Conservation (phyloP, 2,113 vertebrate species). For the Pagrus major region DNA sequence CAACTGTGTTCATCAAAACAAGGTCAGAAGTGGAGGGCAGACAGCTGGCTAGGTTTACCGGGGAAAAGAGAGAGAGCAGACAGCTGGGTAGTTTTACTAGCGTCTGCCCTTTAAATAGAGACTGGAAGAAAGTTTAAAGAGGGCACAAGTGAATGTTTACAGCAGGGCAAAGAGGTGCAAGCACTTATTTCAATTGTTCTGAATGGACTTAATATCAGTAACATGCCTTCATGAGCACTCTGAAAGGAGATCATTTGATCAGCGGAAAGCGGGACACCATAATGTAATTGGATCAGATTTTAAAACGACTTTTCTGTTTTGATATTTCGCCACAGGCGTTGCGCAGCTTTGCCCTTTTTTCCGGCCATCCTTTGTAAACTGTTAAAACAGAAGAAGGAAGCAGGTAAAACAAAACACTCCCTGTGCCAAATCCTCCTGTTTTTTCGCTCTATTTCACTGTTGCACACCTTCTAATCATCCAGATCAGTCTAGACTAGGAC, state of each 20-base stretch:
- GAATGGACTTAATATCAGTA: conserved; percentile 37
- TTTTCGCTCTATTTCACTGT: conserved; percentile 23
- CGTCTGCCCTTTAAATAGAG: conserved; percentile 73
- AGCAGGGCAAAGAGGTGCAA: conserved; percentile 55
- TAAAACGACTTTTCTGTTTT: conserved; percentile 12
- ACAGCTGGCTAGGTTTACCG: conserved; percentile 78
- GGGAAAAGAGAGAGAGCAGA: conserved; percentile 67
- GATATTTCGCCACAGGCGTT: conserved; percentile 33
- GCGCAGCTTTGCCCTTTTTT: conserved; percentile 4
- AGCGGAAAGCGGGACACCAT: conserved; percentile 1
- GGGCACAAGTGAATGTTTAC: conserved; percentile 75
- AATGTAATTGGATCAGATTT: conserved; percentile 28
- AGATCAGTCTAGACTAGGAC: conserved; percentile 34
- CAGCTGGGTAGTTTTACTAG: conserved; percentile 76
- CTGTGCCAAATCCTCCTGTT: conserved; percentile 20
- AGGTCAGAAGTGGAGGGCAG: conserved; percentile 80
- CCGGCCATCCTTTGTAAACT: conserved; percentile 25
- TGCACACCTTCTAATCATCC: conserved; percentile 39
- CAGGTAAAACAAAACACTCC: conserved; percentile 46
- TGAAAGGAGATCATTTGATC: conserved; percentile 28
- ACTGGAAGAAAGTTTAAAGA: conserved; percentile 76
- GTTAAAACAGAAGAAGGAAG: conserved; percentile 48
- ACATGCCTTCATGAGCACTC: conserved; percentile 17
- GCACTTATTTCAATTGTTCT: conserved; percentile 67
- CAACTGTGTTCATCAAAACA: conserved; percentile 76